phyloP scores from a whole-genome alignment of 2,113 vertebrate genomes.

The Cyprinodon variegatus region DNA sequence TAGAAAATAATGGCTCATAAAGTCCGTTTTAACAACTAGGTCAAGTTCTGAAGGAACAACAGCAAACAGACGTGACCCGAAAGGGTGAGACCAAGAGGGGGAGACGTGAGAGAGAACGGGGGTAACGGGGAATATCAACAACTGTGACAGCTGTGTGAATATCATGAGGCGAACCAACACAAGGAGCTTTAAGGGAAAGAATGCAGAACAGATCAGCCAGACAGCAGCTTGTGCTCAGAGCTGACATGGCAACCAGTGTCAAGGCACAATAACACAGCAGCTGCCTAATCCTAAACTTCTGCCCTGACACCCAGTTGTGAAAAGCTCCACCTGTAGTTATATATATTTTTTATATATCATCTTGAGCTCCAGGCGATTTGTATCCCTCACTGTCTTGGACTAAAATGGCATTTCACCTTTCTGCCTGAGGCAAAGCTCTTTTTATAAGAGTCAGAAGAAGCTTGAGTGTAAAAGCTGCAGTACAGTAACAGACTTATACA shows the following conservation, averaged over 20 bases:
- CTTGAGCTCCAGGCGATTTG: constrained; percentile 6
- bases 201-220: constrained; percentile 74
- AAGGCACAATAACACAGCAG: constrained; percentile 60
- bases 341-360: constrained; percentile 1
- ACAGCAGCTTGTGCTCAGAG: constrained; percentile 51
- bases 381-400: constrained; percentile 28
- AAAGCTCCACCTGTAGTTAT: constrained; percentile 36
- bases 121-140: constrained; percentile 56
- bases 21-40: constrained; percentile 17
- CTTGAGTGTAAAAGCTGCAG: not conserved
- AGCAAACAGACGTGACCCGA: constrained; percentile 25
- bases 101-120: constrained; percentile 14
- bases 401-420: constrained; percentile 46
- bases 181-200: constrained; percentile 67
- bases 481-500: not conserved
- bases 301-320: constrained; percentile 14
- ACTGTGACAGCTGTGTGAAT: constrained; percentile 75
- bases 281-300: constrained; percentile 64
- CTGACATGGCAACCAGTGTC: constrained; percentile 34
- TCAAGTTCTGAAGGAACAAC: constrained; percentile 44
- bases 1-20: constrained; percentile 11
- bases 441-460: not conserved
- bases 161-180: constrained; percentile 58
- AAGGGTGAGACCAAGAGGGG: constrained; percentile 25
- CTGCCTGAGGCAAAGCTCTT: not conserved